A percentile compares a stretch with the other conserved stretches of the same genome.
These are phyloP conservation scores for Misgurnus anguillicaudatus DNA, from an alignment of 2,113 vertebrate genomes.

Conservation along the genomic window DNA sequence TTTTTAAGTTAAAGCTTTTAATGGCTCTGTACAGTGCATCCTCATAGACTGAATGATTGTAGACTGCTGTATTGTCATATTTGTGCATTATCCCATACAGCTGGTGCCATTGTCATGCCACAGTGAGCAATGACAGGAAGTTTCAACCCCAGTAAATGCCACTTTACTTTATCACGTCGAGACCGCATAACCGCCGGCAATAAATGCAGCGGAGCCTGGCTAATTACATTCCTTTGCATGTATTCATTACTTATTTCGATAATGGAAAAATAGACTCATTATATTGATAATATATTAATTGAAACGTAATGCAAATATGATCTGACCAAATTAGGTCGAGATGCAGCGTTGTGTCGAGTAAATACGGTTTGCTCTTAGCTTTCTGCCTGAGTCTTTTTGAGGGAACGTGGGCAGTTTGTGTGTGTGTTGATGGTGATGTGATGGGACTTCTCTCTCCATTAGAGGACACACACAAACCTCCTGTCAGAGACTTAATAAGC, in stretches of 20 bases:
- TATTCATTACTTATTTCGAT: conserved; percentile 60
- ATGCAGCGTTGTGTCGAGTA: conserved; percentile 23
- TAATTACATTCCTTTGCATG: conserved; percentile 63
- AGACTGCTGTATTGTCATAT: conserved; percentile 57
- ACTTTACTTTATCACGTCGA: conserved; percentile 62
- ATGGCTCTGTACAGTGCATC: conserved; percentile 11
- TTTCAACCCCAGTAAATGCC: conserved; percentile 62
- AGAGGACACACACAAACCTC: background rate
- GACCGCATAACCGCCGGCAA: conserved; percentile 58
- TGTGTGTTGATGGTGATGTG: conserved; percentile 21
- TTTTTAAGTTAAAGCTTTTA: background rate
- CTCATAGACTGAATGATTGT: conserved; percentile 32
- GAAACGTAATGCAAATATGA: conserved; percentile 49
- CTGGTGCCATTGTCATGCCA: conserved; percentile 60
- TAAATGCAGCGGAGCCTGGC: conserved; percentile 59
- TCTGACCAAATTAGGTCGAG: conserved; percentile 46
- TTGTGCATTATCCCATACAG: conserved; percentile 59
- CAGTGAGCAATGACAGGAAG: conserved; percentile 60
- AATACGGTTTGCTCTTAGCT: conserved; percentile 31
- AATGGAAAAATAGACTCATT: conserved; percentile 42
- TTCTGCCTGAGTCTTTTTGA: conserved; percentile 37
- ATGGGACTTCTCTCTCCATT: conserved; percentile 25
- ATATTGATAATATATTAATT: conserved; percentile 55
- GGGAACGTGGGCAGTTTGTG: background rate
- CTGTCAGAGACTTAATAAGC: conserved; percentile 6